Evolutionary conservation across 2,113 vertebrate genomes (phyloP), one percentile per base, ranked within the genome.

Genomic region (Lampris megalopsis): DNA sequence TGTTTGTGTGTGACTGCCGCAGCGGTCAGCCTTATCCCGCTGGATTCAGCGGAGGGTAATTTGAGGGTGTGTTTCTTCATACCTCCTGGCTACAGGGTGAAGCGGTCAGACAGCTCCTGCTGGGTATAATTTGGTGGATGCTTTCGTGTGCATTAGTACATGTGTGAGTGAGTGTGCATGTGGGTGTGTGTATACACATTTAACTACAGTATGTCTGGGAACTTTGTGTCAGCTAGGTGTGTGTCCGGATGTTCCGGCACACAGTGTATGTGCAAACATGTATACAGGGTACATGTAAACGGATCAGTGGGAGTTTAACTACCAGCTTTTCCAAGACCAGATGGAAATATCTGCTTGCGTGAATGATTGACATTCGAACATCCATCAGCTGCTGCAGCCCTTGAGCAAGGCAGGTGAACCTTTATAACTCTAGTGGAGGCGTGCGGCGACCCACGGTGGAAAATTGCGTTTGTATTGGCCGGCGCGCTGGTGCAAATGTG

Each of bases 31-130:
- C 61, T 86, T 79, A 89, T 88, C 86, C 86, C 68, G 11, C 81
- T 83, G 84, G 77, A 77, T 81, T 58, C 68, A 86, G 86, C 73
- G 70, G 65, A 88, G 82, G 85, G 87, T 89, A 87, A 92, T 89
- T 92, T 91, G 87, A 92, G 90, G 89, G 89, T 86, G 86, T 89
- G 86, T 87, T 81, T 90, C 81, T 90, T 84, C 87, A 83, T 88
- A 89, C 86, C 90, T 91, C 88, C 75, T 79, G 73, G 79, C 77
- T 87, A 82, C 77, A 67, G 88, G 65, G 80, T 88, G 88, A 90
- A 80, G 86, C 8, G 83, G 88, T 92, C 86, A 88, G 88, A 83
- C 85, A 45, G 80, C 85, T 87, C 82, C 83, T 73, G 85, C 84
- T 88, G 80, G 87, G 75, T 92, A 80, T 89, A 86, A 92, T 93